phyloP scores from a whole-genome alignment of 2,888 invertebrate genomes.

The Tineola bisselliella region DNA sequence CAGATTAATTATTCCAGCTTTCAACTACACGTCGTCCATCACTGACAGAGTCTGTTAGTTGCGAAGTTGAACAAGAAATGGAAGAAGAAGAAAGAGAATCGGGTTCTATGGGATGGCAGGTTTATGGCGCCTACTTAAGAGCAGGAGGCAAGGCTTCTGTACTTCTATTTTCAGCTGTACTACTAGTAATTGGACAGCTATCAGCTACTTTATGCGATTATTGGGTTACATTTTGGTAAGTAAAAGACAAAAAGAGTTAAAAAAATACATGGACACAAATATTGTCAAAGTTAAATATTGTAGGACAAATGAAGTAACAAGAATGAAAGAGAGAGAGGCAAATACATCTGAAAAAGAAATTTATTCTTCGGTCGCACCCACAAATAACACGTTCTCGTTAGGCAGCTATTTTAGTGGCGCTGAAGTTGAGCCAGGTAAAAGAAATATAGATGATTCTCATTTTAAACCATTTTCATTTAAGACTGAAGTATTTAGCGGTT shows the following conservation, averaged over 20 bases:
- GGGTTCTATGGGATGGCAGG: conserved; percentile 72
- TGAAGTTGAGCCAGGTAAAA: conserved; percentile 35
- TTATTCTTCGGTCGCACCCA: conserved; percentile 29
- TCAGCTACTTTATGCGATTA: conserved; percentile 78
- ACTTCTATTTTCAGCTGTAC: conserved; percentile 57
- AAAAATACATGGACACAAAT: not conserved
- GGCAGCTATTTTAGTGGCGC: conserved; percentile 48
- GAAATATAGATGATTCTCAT: not conserved
- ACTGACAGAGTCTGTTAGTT: conserved; percentile 53
- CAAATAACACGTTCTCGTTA: conserved; percentile 41
- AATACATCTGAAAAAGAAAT: conserved; percentile 44
- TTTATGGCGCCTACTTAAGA: conserved; percentile 71
- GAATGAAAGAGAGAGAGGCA: conserved; percentile 44
- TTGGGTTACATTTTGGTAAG: conserved; percentile 79
- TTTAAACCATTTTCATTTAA: too few species aligned
- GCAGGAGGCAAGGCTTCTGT: conserved; percentile 66
- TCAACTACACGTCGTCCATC: conserved; percentile 57
- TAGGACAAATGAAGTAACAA: conserved; percentile 61
- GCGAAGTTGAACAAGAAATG: conserved; percentile 62
- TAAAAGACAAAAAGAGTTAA: not conserved
- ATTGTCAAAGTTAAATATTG: conserved; percentile 9
- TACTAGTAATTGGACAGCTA: conserved; percentile 72
- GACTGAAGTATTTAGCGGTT: too few species aligned
- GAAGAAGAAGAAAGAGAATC: conserved; percentile 71
- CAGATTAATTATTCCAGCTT: conserved; percentile 27